Conservation (phyloP, 2,888 invertebrate genomes). For the Sceliomorpha sp. region DNA sequence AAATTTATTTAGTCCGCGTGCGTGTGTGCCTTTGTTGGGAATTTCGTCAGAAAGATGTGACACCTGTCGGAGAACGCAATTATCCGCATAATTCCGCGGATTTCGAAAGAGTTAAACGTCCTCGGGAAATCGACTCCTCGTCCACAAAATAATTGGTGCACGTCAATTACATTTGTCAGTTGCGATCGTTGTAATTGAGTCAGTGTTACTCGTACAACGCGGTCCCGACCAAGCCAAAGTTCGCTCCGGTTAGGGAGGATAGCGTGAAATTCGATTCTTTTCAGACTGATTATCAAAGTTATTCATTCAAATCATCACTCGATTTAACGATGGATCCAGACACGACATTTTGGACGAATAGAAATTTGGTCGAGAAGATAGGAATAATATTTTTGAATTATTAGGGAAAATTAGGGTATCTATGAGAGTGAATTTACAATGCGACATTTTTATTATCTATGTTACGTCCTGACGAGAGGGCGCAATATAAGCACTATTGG, state of each 20-base stretch:
- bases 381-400: too few relatives aligned
- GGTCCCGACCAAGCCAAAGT: constrained; percentile 56
- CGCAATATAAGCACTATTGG: too few relatives aligned
- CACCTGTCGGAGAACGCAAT: constrained; percentile 27
- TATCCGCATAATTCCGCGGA: constrained; percentile 29
- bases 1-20: background rate
- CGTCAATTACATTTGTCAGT: constrained; percentile 76
- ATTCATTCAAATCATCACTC: too few relatives aligned
- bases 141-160: constrained; percentile 72
- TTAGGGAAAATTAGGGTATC: too few relatives aligned
- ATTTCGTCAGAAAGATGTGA: constrained; percentile 10
- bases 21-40: background rate
- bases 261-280: constrained; percentile 18
- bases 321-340: too few relatives aligned
- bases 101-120: constrained; percentile 38
- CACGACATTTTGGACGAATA: too few relatives aligned
- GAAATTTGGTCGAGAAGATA: too few relatives aligned
- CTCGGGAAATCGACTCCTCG: constrained; percentile 60
- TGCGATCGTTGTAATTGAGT: constrained; percentile 70
- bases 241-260: constrained; percentile 20
- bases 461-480: too few relatives aligned
- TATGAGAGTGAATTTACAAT: too few relatives aligned
- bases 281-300: background rate
- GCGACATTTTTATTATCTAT: too few relatives aligned
- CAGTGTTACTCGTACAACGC: constrained; percentile 48